Evolutionary conservation across 2,797 vertebrate species (phyloP).

Genomic region (Phoebastria nigripes): DNA sequence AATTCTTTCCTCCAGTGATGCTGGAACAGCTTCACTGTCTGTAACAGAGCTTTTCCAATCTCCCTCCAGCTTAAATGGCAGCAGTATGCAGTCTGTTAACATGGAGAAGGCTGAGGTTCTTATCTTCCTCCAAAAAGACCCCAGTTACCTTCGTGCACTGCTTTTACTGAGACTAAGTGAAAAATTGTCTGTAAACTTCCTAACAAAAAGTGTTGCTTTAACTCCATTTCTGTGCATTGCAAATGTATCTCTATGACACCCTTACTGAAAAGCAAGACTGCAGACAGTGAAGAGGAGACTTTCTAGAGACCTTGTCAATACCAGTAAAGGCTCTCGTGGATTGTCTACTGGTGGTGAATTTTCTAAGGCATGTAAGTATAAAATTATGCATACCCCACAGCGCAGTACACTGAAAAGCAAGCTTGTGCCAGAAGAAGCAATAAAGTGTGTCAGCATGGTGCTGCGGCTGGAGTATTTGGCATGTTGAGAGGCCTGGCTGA

Average conservation of each 20-base stretch:
- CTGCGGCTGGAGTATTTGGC: neutral
- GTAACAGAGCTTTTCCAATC: neutral
- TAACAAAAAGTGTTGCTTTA: neutral
- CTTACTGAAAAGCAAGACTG: neutral
- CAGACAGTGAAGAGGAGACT: neutral
- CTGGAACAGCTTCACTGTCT: neutral
- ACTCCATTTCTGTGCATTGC: neutral
- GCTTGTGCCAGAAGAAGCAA: conserved; percentile 24
- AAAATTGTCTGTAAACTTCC: neutral
- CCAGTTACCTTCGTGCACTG: neutral
- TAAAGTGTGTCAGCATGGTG: conserved; percentile 19
- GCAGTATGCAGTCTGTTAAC: neutral
- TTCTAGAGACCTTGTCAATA: neutral
- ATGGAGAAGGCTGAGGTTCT: neutral
- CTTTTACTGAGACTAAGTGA: neutral
- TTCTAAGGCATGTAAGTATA: neutral
- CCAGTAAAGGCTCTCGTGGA: neutral
- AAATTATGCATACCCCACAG: neutral
- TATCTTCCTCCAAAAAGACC: neutral
- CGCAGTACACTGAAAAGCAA: neutral
- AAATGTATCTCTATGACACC: neutral
- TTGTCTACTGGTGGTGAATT: neutral
- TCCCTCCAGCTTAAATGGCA: neutral
- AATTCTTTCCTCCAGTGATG: neutral
- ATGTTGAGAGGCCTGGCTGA: neutral